Base-by-base conservation (phyloP, 2,888 invertebrate genomes). In the Cyaniris semiargus region DNA sequence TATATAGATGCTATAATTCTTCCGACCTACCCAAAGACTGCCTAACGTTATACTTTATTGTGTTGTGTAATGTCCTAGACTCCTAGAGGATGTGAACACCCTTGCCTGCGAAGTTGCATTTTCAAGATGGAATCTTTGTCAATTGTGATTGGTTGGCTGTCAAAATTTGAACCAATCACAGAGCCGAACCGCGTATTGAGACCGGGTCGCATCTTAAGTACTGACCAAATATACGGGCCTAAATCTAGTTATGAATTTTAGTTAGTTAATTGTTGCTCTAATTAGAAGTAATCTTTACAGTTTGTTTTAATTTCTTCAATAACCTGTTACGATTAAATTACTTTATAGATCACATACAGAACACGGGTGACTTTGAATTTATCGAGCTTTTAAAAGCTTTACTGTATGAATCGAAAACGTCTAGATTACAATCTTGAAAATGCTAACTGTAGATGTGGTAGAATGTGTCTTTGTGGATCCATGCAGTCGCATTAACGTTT, bases 1-100 rank as follows among this genome's bases (percentile, higher is more conserved):
- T 80, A 81, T 80, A 78, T 93, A 94, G 93, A 89, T 87, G 93
- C 92, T 93, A 88, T 84, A 85, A 90, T 91, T 92, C 93, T 94
- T 92, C 94, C 94, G 93, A 94, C 94, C 94, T 94, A 92, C 90
- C 94, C 93, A 94, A 94, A 94, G 94, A 94, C 94, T 94, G 94
- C 94, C 94, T 93, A 89, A 90, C 84, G 87, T 90, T 91, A 90
- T 89, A 90, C 87, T 89, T 89, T 83, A 87, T 88, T 89, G 85
- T 88, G 87, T 89, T 87, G 89, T 90, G 88, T 90, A 87, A 84
- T 83, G 87, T 87, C 89, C 88, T 88, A 88, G 87, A 88, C 87
- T 87, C 89, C 88, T 88, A 88, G 87, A 88, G 89, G 66, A 66
- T 88, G 84, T 85, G 83, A 82, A 80, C 85, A 87, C 90, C 91